Conservation (phyloP, 2,888 invertebrate species). For the Mimumesa dahlbomi region DNA sequence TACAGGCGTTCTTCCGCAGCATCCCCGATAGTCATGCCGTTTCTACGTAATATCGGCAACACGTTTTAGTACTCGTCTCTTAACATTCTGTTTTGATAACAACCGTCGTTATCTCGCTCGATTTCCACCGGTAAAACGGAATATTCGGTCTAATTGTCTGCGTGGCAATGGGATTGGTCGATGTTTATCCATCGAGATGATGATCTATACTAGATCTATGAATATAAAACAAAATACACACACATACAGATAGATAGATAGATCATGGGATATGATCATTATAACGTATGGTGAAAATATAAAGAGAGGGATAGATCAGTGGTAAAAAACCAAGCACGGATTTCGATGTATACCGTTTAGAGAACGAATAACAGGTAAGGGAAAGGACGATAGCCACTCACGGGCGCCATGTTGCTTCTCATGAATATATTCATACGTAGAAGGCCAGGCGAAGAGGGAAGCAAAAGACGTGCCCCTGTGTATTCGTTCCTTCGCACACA, state of each 20-base stretch:
- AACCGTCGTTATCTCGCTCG: not conserved
- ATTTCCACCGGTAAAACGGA: not conserved
- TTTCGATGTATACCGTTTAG: too few relatives aligned
- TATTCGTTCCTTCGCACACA: not conserved
- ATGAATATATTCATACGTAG: slow-evolving; percentile 69
- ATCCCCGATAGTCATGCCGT: not conserved
- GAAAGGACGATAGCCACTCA: slow-evolving; percentile 10
- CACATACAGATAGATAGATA: too few relatives aligned
- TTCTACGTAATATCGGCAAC: slow-evolving; percentile 30
- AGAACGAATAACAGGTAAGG: not conserved
- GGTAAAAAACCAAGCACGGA: too few relatives aligned
- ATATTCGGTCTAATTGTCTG: too few relatives aligned
- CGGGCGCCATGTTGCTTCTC: slow-evolving; percentile 62
- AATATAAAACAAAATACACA: too few relatives aligned
- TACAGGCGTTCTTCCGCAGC: slow-evolving; percentile 24
- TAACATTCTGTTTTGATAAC: slow-evolving; percentile 36
- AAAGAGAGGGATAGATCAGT: too few relatives aligned
- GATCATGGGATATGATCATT: too few relatives aligned
- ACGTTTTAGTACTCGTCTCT: slow-evolving; percentile 28
- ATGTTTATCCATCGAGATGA: too few relatives aligned
- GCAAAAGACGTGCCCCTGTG: not conserved
- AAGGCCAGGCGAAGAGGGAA: not conserved
- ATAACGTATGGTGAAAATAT: too few relatives aligned
- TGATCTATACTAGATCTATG: too few relatives aligned
- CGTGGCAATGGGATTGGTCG: too few relatives aligned